These are phyloP conservation scores for Artibeus lituratus DNA, from an alignment of 2,797 vertebrate genomes.

Conservation along the genomic window DNA sequence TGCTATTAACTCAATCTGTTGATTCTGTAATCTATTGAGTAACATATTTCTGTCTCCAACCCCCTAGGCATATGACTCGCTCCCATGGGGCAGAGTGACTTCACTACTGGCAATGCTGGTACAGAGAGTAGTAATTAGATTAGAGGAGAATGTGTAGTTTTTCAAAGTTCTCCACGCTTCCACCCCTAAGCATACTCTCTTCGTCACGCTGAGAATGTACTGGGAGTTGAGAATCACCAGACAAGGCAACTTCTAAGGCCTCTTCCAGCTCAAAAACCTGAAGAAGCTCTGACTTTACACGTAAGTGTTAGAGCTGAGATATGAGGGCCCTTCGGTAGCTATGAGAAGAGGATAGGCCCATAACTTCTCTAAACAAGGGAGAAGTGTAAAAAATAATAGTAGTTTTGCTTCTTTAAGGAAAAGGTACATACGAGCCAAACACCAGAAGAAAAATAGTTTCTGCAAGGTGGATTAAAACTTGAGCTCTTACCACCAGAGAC, in stretches of 20 bases:
- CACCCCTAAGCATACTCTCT: neutral
- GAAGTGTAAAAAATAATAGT: neutral
- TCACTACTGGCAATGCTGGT: neutral
- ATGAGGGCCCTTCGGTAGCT: neutral
- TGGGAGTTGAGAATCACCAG: neutral
- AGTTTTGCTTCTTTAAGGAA: neutral
- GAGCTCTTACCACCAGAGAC: neutral
- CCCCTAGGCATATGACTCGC: fast-evolving
- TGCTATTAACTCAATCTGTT: neutral
- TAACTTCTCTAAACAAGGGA: neutral
- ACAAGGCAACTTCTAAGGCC: neutral
- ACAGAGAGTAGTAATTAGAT: neutral
- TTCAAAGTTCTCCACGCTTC: neutral
- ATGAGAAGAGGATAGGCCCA: neutral
- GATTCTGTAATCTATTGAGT: neutral
- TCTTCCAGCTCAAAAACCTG: neutral
- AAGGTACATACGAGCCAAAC: neutral
- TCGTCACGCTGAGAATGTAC: neutral
- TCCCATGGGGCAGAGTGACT: neutral
- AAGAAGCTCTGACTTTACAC: neutral
- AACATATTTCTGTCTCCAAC: neutral
- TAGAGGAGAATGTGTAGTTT: neutral
- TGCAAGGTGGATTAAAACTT: neutral
- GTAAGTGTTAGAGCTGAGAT: neutral
- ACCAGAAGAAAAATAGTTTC: neutral